Evolutionary conservation across 1,140 invertebrate genomes (phyloP), one percentile per base, ranked within the genome.

Genomic region (Sinonovacula constricta): DNA sequence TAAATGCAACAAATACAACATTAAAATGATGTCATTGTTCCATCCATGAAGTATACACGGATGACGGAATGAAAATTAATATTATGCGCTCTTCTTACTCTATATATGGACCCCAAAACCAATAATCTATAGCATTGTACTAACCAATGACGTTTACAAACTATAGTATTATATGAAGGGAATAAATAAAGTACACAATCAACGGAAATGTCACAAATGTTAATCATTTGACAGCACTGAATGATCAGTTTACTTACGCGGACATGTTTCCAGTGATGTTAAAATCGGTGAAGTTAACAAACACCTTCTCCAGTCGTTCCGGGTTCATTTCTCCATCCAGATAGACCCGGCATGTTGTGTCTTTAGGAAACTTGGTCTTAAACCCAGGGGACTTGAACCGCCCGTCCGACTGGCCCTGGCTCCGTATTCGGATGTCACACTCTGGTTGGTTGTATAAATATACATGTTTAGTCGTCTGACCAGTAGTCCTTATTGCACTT

Each of bases 391-490:
- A 97, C 91, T 95, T 97, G 81, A 99, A 96, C 89, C 93, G 94
- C 82, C 97, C 97, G 82, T 93, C 94, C 57, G 96, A 97, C 92
- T 97, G 95, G 91, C 92, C 95, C 95, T 34, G 56, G 91, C 96
- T 97, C 82, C 98, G 93, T 88, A 99, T 97, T 91, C 97, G 96
- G 91, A 98, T 97, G 92, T 99, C 97, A 93, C 97, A 99, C 92
- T 99, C 97, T 81, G 81, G n/a, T n/a, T n/a, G n/a, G n/a, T n/a
- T n/a, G n/a, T n/a, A n/a, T n/a, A n/a, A n/a, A n/a, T n/a, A n/a
- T n/a, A n/a, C n/a, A n/a, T n/a, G n/a, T n/a, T n/a, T n/a, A n/a
- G n/a, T n/a, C n/a, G n/a, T n/a, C n/a, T n/a, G n/a, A n/a, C n/a
- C n/a, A n/a, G n/a, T n/a, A n/a, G n/a, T n/a, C n/a, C n/a, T n/a